These are phyloP conservation scores for Daubentonia madagascariensis DNA, from an alignment of 2,113 vertebrate genomes.

Conservation along the genomic window DNA sequence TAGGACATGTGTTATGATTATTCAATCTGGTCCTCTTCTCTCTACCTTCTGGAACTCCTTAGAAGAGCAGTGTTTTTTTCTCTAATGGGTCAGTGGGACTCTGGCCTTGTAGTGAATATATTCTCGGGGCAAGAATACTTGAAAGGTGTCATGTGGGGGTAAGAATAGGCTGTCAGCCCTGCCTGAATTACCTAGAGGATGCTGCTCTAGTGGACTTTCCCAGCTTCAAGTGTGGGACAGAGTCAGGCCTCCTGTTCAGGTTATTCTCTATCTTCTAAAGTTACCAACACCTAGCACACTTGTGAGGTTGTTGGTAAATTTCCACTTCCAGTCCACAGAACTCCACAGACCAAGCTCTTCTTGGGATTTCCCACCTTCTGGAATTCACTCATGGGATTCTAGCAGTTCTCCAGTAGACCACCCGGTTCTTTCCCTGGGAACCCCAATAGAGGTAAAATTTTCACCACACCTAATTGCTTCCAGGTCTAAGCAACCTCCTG, in stretches of 20 bases:
- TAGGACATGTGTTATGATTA: not conserved
- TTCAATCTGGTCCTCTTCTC: not conserved
- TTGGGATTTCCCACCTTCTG: not conserved
- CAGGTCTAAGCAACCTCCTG: not conserved
- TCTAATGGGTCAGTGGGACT: not conserved
- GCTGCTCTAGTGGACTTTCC: not conserved
- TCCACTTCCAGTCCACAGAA: not conserved
- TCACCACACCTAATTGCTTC: not conserved
- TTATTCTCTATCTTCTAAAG: not conserved
- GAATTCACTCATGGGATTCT: not conserved
- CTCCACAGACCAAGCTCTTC: not conserved
- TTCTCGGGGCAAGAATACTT: not conserved
- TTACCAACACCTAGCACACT: not conserved
- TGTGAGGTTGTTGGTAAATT: not conserved
- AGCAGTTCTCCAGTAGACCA: not conserved
- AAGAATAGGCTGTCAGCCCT: not conserved
- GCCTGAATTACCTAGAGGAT: not conserved
- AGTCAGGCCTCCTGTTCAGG: not conserved
- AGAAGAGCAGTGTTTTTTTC: not conserved
- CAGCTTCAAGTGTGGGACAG: not conserved
- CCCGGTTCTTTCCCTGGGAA: not conserved
- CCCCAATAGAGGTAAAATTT: not conserved
- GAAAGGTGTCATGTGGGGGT: not conserved
- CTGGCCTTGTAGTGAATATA: not conserved
- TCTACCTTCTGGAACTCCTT: not conserved